A percentile compares a stretch with the other conserved stretches of the same genome.
These are phyloP conservation scores for Sebastes baramenuke DNA, from an alignment of 2,797 vertebrate genomes.

Conservation along the genomic window DNA sequence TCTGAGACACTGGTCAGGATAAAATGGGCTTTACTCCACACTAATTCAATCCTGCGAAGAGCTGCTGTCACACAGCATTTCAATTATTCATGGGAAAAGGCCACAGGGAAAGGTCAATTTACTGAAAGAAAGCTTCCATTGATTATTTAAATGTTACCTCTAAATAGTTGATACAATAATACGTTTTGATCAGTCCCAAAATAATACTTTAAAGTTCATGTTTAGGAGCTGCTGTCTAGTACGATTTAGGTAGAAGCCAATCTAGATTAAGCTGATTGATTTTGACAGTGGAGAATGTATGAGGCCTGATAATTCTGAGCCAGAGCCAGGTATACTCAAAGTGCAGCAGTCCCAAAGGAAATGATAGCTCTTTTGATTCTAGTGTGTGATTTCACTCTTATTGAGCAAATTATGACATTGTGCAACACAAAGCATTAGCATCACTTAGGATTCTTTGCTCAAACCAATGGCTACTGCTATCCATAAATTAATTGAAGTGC, in stretches of 20 bases:
- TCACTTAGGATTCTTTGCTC: background rate
- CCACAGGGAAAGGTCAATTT: conserved; percentile 64
- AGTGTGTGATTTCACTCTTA: background rate
- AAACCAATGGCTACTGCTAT: background rate
- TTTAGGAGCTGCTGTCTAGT: conserved; percentile 8
- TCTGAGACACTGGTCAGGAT: conserved; percentile 45
- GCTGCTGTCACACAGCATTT: conserved; percentile 60
- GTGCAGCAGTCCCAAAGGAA: background rate
- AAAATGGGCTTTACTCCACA: conserved; percentile 43
- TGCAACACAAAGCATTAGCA: background rate
- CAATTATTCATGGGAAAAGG: conserved; percentile 55
- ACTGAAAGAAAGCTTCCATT: conserved; percentile 36
- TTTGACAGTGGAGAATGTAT: background rate
- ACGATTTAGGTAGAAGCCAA: background rate
- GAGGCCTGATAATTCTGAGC: background rate
- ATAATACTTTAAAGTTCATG: conserved; percentile 12
- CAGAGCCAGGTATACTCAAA: background rate
- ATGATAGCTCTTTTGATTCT: background rate
- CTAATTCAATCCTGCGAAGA: conserved; percentile 63
- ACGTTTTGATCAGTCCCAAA: conserved; percentile 26
- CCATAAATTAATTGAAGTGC: conserved; percentile 10
- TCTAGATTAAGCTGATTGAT: background rate
- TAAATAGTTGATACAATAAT: conserved; percentile 31
- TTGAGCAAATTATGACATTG: background rate
- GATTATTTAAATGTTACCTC: conserved; percentile 59